phyloP scores from a whole-genome alignment of 2,113 vertebrate genomes.

The Lophius piscatorius region DNA sequence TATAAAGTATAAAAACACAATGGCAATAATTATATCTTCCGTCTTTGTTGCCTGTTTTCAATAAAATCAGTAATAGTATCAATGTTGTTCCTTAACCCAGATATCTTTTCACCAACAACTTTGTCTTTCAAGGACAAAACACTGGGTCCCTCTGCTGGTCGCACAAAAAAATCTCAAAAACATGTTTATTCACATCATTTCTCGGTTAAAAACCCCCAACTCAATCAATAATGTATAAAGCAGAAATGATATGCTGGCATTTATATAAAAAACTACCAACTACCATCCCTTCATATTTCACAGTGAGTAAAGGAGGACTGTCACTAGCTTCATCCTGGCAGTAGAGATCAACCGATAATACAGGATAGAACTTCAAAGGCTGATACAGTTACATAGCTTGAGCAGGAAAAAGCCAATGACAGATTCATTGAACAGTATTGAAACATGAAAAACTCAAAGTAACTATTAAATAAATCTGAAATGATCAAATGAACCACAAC shows the following conservation, averaged over 20 bases:
- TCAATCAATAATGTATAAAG: not conserved
- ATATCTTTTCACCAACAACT: too few relatives aligned
- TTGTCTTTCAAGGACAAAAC: not conserved
- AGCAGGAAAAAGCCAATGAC: too few relatives aligned
- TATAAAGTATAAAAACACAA: not conserved
- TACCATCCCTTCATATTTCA: not conserved
- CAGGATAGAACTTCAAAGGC: too few relatives aligned
- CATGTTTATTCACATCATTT: too few relatives aligned
- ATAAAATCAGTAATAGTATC: not conserved
- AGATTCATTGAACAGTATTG: too few relatives aligned
- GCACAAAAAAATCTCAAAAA: constrained; percentile 3
- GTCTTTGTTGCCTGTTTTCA: not conserved
- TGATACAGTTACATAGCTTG: too few relatives aligned
- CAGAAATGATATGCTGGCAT: not conserved
- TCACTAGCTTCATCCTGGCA: too few relatives aligned
- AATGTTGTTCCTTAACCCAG: too few relatives aligned
- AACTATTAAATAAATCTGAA: too few relatives aligned
- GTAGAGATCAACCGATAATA: too few relatives aligned
- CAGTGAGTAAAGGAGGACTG: not conserved
- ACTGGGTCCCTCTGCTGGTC: not conserved
- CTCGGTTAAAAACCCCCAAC: constrained; percentile 8
- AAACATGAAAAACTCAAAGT: too few relatives aligned
- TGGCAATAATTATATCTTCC: not conserved
- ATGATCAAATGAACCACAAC: too few relatives aligned
- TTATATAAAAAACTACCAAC: not conserved